Evolutionary conservation across 2,888 invertebrate genomes (phyloP).

Genomic region (Phorcus lineatus): DNA sequence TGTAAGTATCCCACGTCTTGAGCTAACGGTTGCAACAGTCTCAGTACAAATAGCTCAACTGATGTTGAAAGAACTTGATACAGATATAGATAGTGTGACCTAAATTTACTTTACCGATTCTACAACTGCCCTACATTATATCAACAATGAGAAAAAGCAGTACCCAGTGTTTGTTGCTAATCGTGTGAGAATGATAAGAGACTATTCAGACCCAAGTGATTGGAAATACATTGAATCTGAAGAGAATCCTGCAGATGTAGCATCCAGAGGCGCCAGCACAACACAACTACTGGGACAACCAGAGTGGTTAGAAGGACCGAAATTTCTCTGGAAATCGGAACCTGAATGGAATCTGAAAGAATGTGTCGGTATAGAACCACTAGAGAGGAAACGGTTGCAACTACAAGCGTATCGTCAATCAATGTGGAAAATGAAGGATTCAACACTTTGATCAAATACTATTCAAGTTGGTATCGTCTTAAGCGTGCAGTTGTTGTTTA

Average conservation of each 20-base stretch:
- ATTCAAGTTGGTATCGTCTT: too few relatives aligned
- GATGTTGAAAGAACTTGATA: not conserved
- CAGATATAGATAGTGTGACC: not conserved
- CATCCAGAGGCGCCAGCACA: constrained; percentile 35
- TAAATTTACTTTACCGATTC: not conserved
- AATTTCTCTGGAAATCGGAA: constrained; percentile 27
- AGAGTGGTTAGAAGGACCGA: constrained; percentile 37
- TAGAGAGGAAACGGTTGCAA: too few relatives aligned
- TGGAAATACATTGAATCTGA: constrained; percentile 38
- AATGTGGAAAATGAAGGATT: too few relatives aligned
- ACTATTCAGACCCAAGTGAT: constrained; percentile 23
- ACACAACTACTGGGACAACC: constrained; percentile 5
- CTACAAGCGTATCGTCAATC: too few relatives aligned
- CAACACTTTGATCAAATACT: too few relatives aligned
- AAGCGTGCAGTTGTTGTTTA: too few relatives aligned
- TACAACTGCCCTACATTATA: constrained; percentile 9
- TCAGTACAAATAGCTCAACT: constrained; percentile 24
- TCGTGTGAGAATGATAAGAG: constrained; percentile 33
- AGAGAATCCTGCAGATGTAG: constrained; percentile 40
- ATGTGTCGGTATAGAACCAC: too few relatives aligned
- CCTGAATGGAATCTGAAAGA: not conserved
- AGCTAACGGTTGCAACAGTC: constrained; percentile 35
- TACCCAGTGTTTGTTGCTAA: constrained; percentile 41
- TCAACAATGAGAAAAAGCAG: not conserved
- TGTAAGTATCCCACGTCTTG: constrained; percentile 38